These are phyloP conservation scores for Asarcornis scutulata DNA, from an alignment of 2,113 vertebrate species.

Conservation along the genomic window DNA sequence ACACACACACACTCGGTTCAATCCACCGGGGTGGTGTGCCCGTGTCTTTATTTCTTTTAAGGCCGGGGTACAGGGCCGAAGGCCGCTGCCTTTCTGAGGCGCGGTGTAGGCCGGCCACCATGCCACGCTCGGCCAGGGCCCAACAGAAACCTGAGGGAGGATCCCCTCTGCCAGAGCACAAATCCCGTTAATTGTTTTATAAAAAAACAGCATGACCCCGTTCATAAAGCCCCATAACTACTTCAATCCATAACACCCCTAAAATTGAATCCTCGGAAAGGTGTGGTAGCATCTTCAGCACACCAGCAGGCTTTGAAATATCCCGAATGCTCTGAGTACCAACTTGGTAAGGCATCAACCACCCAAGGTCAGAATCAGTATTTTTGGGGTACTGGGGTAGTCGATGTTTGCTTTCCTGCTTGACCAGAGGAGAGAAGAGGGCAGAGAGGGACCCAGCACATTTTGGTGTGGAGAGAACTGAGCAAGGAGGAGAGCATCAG, in stretches of 20 bases:
- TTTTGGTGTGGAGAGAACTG: background rate
- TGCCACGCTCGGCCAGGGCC: background rate
- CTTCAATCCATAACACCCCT: background rate
- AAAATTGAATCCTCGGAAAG: background rate
- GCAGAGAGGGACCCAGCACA: background rate
- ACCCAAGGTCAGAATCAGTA: background rate
- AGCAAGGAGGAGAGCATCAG: background rate
- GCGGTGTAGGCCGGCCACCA: background rate
- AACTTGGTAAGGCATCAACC: background rate
- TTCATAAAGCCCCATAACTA: background rate
- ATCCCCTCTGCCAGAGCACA: background rate
- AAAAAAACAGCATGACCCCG: background rate
- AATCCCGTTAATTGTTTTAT: background rate
- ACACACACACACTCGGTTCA: slow-evolving; percentile 25
- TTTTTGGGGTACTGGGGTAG: background rate
- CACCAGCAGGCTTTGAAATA: background rate
- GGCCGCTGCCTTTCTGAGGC: too few relatives aligned
- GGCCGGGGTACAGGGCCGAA: background rate
- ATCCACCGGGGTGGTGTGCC: slow-evolving; percentile 8
- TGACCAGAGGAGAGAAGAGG: slow-evolving; percentile 14
- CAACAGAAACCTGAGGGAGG: background rate
- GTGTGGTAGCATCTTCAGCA: fast-evolving
- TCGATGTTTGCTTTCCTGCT: slow-evolving; percentile 14
- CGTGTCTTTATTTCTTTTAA: slow-evolving; percentile 14
- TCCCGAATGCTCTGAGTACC: background rate